Conservation (phyloP, 2,797 vertebrate species). For the Brachyrhaphis roseni region DNA sequence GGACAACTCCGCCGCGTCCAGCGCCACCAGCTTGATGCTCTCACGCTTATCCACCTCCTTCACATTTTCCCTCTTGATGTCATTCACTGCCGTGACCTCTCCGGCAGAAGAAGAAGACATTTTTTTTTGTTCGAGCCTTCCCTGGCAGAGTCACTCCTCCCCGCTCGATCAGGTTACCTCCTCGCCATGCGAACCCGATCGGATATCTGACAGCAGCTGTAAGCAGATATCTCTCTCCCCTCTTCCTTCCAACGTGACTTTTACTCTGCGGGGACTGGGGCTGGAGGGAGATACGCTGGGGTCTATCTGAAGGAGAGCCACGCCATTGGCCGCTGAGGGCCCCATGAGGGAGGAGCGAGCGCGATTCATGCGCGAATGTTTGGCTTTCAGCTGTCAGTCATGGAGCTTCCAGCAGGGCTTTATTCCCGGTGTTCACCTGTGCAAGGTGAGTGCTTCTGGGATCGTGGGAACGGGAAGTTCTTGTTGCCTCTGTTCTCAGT, state of each 20-base stretch:
- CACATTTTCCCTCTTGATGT: slow-evolving; percentile 96
- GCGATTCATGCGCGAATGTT: slow-evolving; percentile 70
- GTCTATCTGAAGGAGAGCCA: slow-evolving; percentile 79
- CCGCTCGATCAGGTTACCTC: slow-evolving; percentile 95
- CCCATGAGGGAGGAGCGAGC: slow-evolving; percentile 84
- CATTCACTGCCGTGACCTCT: slow-evolving; percentile 86
- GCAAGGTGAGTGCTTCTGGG: slow-evolving; percentile 71
- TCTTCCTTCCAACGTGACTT: slow-evolving; percentile 89
- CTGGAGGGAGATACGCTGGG: slow-evolving; percentile 83
- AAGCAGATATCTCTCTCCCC: slow-evolving; percentile 88
- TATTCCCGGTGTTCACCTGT: slow-evolving; percentile 77
- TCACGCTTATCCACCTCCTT: slow-evolving; percentile 87
- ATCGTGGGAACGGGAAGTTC: slow-evolving; percentile 66
- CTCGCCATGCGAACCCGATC: slow-evolving; percentile 95
- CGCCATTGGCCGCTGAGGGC: slow-evolving; percentile 84
- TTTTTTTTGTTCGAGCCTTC: slow-evolving; percentile 82
- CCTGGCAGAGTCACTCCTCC: slow-evolving; percentile 87
- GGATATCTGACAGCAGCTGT: slow-evolving; percentile 90
- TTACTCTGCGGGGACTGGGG: slow-evolving; percentile 90
- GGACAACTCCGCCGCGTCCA: slow-evolving; percentile 87
- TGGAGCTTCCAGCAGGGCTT: slow-evolving; percentile 50
- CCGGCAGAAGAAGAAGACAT: slow-evolving; percentile 95
- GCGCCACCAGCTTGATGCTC: slow-evolving; percentile 87
- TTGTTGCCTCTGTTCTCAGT: slow-evolving; percentile 42
- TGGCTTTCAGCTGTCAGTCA: slow-evolving; percentile 87